Conservation (phyloP, 2,113 vertebrate species). For the Solea senegalensis region DNA sequence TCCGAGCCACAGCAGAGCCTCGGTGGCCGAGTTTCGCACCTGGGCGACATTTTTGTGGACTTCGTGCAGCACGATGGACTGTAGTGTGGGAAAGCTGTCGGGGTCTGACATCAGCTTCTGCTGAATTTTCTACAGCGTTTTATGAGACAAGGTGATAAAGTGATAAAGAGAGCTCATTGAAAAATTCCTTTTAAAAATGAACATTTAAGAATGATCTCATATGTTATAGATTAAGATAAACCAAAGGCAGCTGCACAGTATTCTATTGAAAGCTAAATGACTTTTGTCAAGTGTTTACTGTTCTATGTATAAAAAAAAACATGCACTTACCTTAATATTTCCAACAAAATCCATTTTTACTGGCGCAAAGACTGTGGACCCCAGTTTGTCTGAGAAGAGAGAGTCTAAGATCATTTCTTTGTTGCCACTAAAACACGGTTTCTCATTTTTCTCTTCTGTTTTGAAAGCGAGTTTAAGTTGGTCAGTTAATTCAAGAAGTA, state of each 20-base stretch:
- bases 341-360: conserved; percentile 99
- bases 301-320: not conserved
- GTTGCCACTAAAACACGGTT: conserved; percentile 7
- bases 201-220: not conserved
- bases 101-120: conserved; percentile 94
- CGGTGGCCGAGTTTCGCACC: conserved; percentile 94
- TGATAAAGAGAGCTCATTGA: not conserved
- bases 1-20: conserved; percentile 95
- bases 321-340: conserved; percentile 92
- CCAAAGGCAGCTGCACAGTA: too few relatives aligned
- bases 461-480: not conserved
- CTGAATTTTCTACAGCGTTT: conserved; percentile 87
- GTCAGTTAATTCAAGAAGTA: too few relatives aligned
- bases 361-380: conserved; percentile 96
- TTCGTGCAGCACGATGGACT: conserved; percentile 95
- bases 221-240: too few relatives aligned
- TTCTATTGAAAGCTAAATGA: too few relatives aligned
- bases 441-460: conserved; percentile 3
- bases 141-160: not conserved
- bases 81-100: conserved; percentile 89
- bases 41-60: conserved; percentile 84
- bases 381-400: conserved; percentile 92
- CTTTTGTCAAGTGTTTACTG: too few relatives aligned
- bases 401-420: conserved; percentile 60
- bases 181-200: not conserved